Evolutionary conservation across 2,797 vertebrate genomes (phyloP).

Genomic region (Lithobates pipiens): DNA sequence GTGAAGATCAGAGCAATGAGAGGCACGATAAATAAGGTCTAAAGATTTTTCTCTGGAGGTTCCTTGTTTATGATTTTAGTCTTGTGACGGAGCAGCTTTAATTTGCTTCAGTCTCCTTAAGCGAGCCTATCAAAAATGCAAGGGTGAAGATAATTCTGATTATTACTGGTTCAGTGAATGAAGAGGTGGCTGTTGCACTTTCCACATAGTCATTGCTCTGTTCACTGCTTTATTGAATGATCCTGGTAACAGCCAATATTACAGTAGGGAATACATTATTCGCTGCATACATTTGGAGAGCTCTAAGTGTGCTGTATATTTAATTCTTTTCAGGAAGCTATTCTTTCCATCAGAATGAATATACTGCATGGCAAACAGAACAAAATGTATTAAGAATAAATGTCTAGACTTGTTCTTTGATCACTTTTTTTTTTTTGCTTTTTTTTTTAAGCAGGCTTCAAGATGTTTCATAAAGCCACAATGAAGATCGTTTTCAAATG

Average conservation of each 20-base stretch:
- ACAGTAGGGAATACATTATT: neutral
- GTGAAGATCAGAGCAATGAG: no score
- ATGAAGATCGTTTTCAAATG: conserved; percentile 4
- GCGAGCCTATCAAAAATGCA: no score
- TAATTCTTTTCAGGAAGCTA: neutral
- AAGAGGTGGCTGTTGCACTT: neutral
- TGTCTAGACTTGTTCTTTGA: conserved; percentile 40
- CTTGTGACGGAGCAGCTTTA: no score
- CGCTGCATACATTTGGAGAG: no score
- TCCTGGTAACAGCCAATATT: neutral
- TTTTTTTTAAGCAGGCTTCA: conserved; percentile 11
- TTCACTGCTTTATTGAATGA: neutral
- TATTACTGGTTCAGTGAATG: no score
- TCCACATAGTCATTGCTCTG: neutral
- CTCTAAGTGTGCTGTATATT: neutral
- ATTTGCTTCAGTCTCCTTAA: neutral
- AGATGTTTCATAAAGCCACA: neutral
- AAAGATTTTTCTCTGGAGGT: no score
- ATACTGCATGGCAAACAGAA: neutral
- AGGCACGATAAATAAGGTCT: no score
- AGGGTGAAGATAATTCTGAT: no score
- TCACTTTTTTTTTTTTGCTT: neutral
- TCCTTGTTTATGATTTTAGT: neutral
- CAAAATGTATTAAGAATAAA: conserved; percentile 22
- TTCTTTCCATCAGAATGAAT: neutral